phyloP scores from a whole-genome alignment of 1,140 invertebrate genomes.

The Alviniconcha marisindica region DNA sequence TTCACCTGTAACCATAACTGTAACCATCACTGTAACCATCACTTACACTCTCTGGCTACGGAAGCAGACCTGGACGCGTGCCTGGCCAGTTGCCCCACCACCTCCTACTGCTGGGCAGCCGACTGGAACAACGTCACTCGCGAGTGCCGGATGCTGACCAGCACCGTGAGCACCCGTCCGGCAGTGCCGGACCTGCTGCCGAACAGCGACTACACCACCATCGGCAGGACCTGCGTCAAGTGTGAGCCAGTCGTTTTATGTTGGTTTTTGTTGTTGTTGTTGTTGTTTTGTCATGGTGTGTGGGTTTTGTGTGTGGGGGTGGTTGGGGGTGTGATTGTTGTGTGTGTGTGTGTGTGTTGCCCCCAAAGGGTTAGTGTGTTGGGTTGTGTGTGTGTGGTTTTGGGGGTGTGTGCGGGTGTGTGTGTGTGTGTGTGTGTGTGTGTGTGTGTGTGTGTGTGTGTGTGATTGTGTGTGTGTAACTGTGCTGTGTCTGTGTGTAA shows the following conservation, averaged over 20 bases:
- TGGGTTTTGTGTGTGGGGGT: background rate
- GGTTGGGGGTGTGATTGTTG: background rate
- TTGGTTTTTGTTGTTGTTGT: background rate
- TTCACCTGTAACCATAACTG: too few relatives aligned
- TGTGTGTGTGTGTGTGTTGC: slow-evolving; percentile 7
- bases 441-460: slow-evolving; percentile 14
- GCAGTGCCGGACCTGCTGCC: background rate
- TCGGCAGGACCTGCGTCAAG: slow-evolving; percentile 21
- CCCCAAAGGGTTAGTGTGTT: background rate
- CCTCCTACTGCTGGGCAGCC: slow-evolving; percentile 27
- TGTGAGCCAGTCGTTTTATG: background rate
- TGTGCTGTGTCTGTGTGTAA: background rate
- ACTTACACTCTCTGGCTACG: too few relatives aligned
- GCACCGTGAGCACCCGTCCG: background rate
- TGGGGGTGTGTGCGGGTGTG: slow-evolving; percentile 10
- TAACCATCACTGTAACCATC: too few relatives aligned
- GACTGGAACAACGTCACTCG: background rate
- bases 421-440: slow-evolving; percentile 1
- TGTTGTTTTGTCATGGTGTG: background rate
- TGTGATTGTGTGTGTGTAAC: background rate
- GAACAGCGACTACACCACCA: background rate
- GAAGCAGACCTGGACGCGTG: too few relatives aligned
- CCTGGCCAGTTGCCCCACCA: too few relatives aligned
- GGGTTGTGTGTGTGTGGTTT: background rate
- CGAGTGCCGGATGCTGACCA: background rate